Evolutionary conservation across 2,113 vertebrate genomes (phyloP).

Genomic region (Podiceps cristatus): DNA sequence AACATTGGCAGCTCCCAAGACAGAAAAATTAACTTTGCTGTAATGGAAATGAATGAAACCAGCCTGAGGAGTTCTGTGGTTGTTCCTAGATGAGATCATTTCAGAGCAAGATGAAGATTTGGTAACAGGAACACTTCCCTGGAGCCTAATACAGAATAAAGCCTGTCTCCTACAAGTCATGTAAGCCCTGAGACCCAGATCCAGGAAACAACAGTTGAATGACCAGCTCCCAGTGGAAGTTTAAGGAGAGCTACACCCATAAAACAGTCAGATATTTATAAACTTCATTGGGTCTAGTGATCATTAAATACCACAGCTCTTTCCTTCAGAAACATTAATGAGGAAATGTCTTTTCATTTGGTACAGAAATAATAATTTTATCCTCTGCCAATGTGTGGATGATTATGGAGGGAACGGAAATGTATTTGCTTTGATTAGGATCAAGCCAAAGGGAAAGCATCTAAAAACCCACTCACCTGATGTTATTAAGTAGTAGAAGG

Average conservation of each 20-base stretch:
- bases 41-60: background rate
- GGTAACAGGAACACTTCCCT: background rate
- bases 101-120: background rate
- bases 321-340: background rate
- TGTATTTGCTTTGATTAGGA: background rate
- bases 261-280: background rate
- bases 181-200: background rate
- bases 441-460: background rate
- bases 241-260: background rate
- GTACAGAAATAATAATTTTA: background rate
- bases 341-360: background rate
- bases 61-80: background rate
- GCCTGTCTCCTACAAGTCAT: accelerated
- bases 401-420: background rate
- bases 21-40: background rate
- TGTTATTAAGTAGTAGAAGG: constrained; percentile 1
- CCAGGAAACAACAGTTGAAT: background rate
- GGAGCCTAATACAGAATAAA: background rate
- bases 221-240: accelerated
- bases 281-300: background rate
- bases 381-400: background rate
- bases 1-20: background rate
- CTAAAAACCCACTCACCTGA: constrained; percentile 26
- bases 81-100: background rate
- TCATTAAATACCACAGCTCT: background rate